Conservation (phyloP, 1,140 invertebrate genomes). For the Brachionus rotundiformis region DNA sequence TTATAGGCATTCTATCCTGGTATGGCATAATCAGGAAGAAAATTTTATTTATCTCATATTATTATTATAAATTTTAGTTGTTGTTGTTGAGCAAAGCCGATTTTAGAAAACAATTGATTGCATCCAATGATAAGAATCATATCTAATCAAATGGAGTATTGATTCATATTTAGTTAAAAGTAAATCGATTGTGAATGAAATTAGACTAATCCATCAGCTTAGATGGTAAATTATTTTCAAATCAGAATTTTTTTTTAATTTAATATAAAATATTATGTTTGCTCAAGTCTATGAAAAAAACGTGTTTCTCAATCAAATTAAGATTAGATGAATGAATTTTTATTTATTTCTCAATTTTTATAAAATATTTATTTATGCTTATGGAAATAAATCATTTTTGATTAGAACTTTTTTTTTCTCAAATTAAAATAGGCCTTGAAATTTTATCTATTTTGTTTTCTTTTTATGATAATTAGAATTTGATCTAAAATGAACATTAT, state of each 20-base stretch:
- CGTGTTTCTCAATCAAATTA: not conserved
- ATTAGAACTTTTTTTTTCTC: too few relatives aligned
- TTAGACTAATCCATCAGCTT: not conserved
- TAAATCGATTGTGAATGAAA: not conserved
- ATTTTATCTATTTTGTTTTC: too few relatives aligned
- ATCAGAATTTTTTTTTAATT: not conserved
- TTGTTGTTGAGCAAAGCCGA: not conserved
- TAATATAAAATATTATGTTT: constrained; percentile 8
- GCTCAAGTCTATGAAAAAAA: not conserved
- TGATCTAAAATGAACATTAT: too few relatives aligned
- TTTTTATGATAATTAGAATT: too few relatives aligned
- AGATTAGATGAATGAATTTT: not conserved
- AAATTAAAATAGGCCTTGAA: too few relatives aligned
- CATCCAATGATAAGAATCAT: not conserved
- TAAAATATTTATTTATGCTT: too few relatives aligned
- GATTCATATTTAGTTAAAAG: not conserved
- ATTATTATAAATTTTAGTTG: constrained; percentile 1
- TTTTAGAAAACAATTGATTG: not conserved
- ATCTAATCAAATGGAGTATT: not conserved
- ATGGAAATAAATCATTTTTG: too few relatives aligned
- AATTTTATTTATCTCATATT: constrained; percentile 23
- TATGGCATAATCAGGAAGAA: constrained; percentile 29
- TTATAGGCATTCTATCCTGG: not conserved
- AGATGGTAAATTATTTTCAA: constrained; percentile 4
- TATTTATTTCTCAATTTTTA: too few relatives aligned